Evolutionary conservation across 2,797 vertebrate species (phyloP), one percentile per base, ranked within the genome.

Genomic region (Adelosebastes latens): DNA sequence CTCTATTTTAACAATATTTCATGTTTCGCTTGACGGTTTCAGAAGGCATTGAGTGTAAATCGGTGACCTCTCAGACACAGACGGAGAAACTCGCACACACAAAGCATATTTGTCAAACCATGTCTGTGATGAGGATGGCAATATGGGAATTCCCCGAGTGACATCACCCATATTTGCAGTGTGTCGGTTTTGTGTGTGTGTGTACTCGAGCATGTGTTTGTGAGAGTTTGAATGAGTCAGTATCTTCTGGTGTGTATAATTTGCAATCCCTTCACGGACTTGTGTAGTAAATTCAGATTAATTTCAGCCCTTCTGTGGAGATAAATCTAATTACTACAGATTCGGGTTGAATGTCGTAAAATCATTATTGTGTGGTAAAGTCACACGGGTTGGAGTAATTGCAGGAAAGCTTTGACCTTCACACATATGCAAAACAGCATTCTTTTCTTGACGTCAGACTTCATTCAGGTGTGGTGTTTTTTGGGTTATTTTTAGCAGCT

Each of bases 71-170:
- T 73, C 49, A 71, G 56, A 83, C 53, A 75, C 69, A 79, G 4
- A 8, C 49, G 70, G 78, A 80, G 65, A 72, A 55, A 80, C 32
- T 46, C 56, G 65, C 22, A 61, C 56, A 52, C 70, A 84, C 61
- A 75, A 13, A 74, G 74, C 83, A 80, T 83, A 79, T 89, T 87
- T 84, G 82, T 90, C 65, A 69, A 88, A 85, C 77, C 80, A 78
- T 87, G 82, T 91, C 88, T 93, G 81, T 72, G 80, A 92, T 87
- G 81, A 86, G 71, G 75, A 80, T 88, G 77, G 86, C 76, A 87
- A 76, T 75, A 76, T 92, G 93, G 94, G 93, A 94, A 93, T 93
- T 94, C 92, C 94, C 94, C 92, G n/a, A 80, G 59, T 95, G 90
- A 93, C 91, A 93, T 94, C 93, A 96, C 90, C 88, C 90, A 81